These are phyloP conservation scores for Mirounga angustirostris DNA, from an alignment of 2,113 vertebrate genomes.

Conservation along the genomic window DNA sequence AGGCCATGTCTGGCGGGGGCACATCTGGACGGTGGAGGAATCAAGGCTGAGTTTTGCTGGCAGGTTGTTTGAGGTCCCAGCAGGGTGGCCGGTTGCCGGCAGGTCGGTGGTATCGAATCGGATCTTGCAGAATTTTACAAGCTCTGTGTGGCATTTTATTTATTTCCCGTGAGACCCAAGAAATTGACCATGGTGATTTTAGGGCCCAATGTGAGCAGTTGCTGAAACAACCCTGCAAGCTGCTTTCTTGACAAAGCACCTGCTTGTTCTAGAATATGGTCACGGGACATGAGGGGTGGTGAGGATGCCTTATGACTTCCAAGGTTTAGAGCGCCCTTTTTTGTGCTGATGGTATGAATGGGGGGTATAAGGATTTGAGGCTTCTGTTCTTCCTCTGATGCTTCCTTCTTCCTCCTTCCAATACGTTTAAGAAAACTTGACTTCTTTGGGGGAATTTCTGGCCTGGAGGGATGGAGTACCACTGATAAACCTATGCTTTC, in stretches of 20 bases:
- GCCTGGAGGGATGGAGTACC: not conserved
- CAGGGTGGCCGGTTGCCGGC: not conserved
- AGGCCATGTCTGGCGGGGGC: not conserved
- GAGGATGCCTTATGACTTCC: not conserved
- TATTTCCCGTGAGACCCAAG: not conserved
- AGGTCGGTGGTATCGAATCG: too few relatives aligned
- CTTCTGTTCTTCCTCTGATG: not conserved
- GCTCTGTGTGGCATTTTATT: not conserved
- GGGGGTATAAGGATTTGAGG: not conserved
- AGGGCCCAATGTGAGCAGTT: not conserved
- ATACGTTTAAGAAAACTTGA: not conserved
- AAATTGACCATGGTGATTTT: not conserved
- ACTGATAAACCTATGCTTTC: not conserved
- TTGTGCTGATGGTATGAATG: not conserved
- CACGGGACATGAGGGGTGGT: too few relatives aligned
- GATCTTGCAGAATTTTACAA: not conserved
- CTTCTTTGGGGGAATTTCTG: not conserved
- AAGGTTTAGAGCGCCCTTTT: not conserved
- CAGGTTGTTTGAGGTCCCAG: not conserved
- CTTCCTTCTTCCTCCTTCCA: not conserved
- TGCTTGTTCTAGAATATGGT: fast-evolving
- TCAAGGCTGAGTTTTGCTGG: not conserved
- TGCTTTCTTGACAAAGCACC: not conserved
- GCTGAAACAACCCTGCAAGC: not conserved
- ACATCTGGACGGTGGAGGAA: not conserved